phyloP scores from a whole-genome alignment of 1,140 invertebrate species.

The Caligus rogercresseyi region DNA sequence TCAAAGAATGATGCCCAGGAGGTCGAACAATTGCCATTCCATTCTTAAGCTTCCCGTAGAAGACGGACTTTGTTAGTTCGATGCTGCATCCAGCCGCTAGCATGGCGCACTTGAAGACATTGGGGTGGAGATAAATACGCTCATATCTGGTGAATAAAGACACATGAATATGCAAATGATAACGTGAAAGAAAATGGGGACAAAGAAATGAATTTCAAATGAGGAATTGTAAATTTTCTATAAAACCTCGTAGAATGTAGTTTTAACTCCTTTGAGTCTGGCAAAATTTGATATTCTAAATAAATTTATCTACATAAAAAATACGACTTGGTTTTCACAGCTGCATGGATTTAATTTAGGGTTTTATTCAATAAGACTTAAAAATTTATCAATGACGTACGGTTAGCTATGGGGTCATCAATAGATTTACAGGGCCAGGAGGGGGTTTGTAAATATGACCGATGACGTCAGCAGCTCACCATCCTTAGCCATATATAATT shows the following conservation, averaged over 20 bases:
- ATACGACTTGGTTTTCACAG: too few species aligned
- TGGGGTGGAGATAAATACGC: slow-evolving; percentile 31
- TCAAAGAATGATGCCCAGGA: slow-evolving; percentile 2
- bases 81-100: slow-evolving; percentile 30
- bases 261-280: too few species aligned
- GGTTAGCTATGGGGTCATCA: too few species aligned
- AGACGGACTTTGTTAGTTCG: slow-evolving; percentile 30
- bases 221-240: slow-evolving; percentile 41
- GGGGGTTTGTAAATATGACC: too few species aligned
- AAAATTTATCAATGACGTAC: too few species aligned
- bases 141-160: slow-evolving; percentile 31
- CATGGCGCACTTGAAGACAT: slow-evolving; percentile 30
- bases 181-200: slow-evolving; percentile 39
- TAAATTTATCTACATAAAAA: too few species aligned
- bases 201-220: slow-evolving; percentile 44
- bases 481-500: too few species aligned
- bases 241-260: slow-evolving; percentile 55
- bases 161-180: slow-evolving; percentile 40
- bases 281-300: too few species aligned
- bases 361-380: too few species aligned
- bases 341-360: too few species aligned
- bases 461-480: too few species aligned
- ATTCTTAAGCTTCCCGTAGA: slow-evolving; percentile 29
- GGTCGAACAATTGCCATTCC: slow-evolving; percentile 29
- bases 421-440: too few species aligned